Base-by-base conservation (phyloP, 1,140 invertebrate genomes). In the Copidosoma floridanum region DNA sequence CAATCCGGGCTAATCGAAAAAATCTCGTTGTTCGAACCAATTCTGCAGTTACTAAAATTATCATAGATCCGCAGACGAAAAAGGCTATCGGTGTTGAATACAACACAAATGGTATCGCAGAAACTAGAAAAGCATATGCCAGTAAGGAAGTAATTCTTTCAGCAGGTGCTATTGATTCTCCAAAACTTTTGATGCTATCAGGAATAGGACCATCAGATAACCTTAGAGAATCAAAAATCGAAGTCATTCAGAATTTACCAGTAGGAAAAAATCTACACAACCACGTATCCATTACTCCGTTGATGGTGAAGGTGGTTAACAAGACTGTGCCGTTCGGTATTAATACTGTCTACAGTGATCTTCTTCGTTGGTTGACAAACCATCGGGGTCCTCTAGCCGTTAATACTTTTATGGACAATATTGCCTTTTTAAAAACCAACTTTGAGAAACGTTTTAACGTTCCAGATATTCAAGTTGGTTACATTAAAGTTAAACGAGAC, bases 61-160 rank as follows among this genome's bases (percentile, higher is more conserved):
- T 58, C 1, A 63, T 63, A 4, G 27, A 58, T 23, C 16, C 27
- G 2, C 11, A 26, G 16, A 26, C 50, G 21, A 58, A 58, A 24
- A 29, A 16, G 10, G 51, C 61, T 1, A 26, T n/a, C 11, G 61
- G 61, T 1, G 44, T 63, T 3, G 41, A 63, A 23, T 63, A 58
- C 32, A 24, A n/a, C 2, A 29, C 18, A 6, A 6, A 18, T 12
- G n/a, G n/a, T n/a, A n/a, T n/a, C n/a, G 29, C 35, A 1, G 21
- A 16, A 14, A 14, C 1, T 1, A 16, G n/a, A 11, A 18, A 27
- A 37, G 78, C 71, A 0, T 66, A 54, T 16, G 79, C 85, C 1
- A 81, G 78, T 44, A 83, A 85, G 5, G 88, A 89, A 74, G 76
- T 82, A 1, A 74, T 83, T 24, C 53, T 83, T 1, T 73, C 71